Evolutionary conservation across 2,888 invertebrate genomes (phyloP), one percentile per base, ranked within the genome.

Genomic region (Neoascia interrupta): DNA sequence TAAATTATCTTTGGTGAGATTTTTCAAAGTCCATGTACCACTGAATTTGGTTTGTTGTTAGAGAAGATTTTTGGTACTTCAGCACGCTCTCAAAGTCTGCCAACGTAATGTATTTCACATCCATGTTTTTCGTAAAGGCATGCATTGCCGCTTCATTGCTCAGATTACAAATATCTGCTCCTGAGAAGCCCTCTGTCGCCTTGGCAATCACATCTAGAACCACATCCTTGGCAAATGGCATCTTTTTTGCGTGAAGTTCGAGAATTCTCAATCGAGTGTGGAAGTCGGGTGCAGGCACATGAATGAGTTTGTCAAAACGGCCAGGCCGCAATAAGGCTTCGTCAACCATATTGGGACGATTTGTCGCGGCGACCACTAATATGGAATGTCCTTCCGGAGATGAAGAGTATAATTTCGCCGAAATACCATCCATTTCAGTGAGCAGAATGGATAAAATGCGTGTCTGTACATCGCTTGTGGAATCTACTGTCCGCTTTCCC

Each of bases 361-460:
- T 93, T 36, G 92, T 93, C 5, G 93, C 92, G 3, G 91, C 93
- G 21, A 93, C 90, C 1, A 93, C 91, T 2, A 92, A 92, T 91
- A 39, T 89, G 86, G 23, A 83, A 68, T 23, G 64, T 64, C 81
- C 83, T 72, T 81, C 83, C 5, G 26, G 31, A n/a, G 26, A 8
- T 6, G 54, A 49, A 13, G 61, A 47, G 45, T 21, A 72, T 0
- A 68, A 37, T 47, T 72, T 81, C 8, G 58, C 43, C 10, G 91
- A 91, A 70, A 93, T 89, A 8, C 93, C 93, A 86, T 93, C 93
- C 91, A 93, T 92, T 87, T 93, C 92, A 41, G 91, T 92, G 5
- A 93, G 88, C 23, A 93, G 88, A 0, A 92, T 90, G 2, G 92
- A 91, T 16, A 93, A 85, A 36, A 93, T 90, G 53, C 92, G 89